Evolutionary conservation across 2,797 vertebrate species (phyloP).

Genomic region (Lepilemur septentrionalis): DNA sequence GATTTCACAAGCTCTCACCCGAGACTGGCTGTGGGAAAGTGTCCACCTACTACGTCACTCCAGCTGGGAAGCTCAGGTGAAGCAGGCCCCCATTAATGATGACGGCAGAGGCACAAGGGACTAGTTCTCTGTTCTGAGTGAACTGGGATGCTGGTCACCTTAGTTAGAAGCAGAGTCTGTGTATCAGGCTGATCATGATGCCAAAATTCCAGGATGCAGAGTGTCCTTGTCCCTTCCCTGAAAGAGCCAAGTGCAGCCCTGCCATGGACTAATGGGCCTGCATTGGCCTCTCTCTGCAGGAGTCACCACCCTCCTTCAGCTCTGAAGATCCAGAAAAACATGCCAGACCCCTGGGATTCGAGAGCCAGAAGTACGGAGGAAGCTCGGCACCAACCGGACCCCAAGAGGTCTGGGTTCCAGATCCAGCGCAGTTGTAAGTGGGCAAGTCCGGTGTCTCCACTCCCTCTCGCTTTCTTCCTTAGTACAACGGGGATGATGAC

Average conservation of each 20-base stretch:
- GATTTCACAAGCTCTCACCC: not conserved
- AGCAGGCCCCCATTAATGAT: too few relatives aligned
- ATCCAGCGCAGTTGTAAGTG: too few relatives aligned
- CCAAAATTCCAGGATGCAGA: not conserved
- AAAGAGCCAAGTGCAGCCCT: not conserved
- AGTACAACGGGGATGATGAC: not conserved
- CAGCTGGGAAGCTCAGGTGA: not conserved
- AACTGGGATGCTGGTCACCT: not conserved
- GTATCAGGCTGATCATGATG: not conserved
- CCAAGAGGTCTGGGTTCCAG: not conserved
- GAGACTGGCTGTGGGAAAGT: not conserved
- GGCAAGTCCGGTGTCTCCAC: too few relatives aligned
- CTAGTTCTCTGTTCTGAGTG: not conserved
- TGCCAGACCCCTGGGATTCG: too few relatives aligned
- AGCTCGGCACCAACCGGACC: not conserved
- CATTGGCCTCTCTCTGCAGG: not conserved
- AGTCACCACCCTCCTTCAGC: not conserved
- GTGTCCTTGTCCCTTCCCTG: not conserved
- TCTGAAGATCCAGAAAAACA: not conserved
- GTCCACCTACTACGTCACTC: not conserved
- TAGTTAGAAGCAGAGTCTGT: not conserved
- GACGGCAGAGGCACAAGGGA: not conserved
- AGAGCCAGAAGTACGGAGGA: not conserved
- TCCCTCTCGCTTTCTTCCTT: too few relatives aligned
- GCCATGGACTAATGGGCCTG: not conserved